These are phyloP conservation scores for Lycodopsis pacificus DNA, from an alignment of 2,797 vertebrate genomes.

Conservation along the genomic window DNA sequence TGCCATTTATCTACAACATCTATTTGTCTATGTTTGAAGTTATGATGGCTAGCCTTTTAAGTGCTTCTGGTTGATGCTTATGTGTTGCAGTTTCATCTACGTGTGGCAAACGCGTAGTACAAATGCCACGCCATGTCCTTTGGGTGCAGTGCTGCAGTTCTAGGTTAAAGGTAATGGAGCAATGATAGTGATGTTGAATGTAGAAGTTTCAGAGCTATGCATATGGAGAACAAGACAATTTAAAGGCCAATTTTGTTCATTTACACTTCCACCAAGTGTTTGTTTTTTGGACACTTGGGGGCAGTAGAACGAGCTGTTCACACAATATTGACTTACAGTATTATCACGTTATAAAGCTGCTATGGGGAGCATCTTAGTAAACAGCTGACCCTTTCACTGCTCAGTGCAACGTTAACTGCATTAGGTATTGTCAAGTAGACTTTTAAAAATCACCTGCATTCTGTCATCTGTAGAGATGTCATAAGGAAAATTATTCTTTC, in stretches of 20 bases:
- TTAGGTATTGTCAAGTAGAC: neutral
- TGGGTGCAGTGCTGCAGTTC: neutral
- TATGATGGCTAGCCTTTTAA: conserved; percentile 34
- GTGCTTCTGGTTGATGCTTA: conserved; percentile 1
- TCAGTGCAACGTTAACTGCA: neutral
- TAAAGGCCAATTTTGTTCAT: neutral
- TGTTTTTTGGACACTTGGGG: neutral
- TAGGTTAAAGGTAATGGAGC: neutral
- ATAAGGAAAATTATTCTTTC: neutral
- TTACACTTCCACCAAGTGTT: neutral
- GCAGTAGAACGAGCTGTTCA: neutral
- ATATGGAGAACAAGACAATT: neutral
- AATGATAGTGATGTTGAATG: neutral
- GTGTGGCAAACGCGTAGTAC: conserved; percentile 15
- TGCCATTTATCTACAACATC: conserved; percentile 44
- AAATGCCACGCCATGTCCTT: neutral
- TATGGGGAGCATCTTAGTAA: neutral
- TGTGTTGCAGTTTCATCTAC: neutral
- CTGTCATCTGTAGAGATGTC: neutral
- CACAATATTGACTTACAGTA: neutral
- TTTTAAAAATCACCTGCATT: neutral
- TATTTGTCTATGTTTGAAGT: conserved; percentile 46
- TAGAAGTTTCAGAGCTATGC: neutral
- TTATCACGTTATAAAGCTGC: neutral
- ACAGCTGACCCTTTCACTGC: neutral